These are phyloP conservation scores for Eubasilissa regina DNA, from an alignment of 1,140 invertebrate species.

Conservation along the genomic window DNA sequence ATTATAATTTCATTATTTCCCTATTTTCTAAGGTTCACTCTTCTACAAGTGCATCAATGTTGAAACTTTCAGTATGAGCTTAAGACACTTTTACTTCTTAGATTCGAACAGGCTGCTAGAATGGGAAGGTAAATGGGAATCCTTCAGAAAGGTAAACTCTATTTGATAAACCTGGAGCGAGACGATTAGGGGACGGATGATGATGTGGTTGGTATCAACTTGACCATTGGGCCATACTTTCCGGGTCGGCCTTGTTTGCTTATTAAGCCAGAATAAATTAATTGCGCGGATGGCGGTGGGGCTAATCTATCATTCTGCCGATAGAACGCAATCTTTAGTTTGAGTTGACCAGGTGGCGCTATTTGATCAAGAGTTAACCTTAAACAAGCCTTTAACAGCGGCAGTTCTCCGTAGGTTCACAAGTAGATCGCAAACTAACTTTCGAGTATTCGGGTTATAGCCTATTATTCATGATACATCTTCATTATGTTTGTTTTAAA, in stretches of 20 bases:
- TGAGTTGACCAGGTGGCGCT: constrained; percentile 51
- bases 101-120: too few species aligned
- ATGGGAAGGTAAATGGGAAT: too few species aligned
- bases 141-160: background rate
- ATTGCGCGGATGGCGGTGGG: constrained; percentile 48
- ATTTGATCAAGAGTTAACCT: constrained; percentile 13
- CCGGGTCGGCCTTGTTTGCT: constrained; percentile 50
- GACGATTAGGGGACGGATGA: background rate
- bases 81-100: too few species aligned
- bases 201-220: constrained; percentile 11
- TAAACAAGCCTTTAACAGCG: too few species aligned
- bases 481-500: constrained; percentile 25
- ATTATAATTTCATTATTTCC: too few species aligned
- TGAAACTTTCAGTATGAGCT: too few species aligned
- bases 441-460: constrained; percentile 24
- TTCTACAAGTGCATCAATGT: too few species aligned
- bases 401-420: constrained; percentile 25
- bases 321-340: constrained; percentile 60
- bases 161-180: background rate
- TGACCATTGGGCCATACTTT: constrained; percentile 33
- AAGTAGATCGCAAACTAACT: constrained; percentile 31
- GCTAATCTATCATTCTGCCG: constrained; percentile 60
- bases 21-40: too few species aligned
- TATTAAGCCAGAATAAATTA: constrained; percentile 59
- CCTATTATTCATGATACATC: constrained; percentile 23